Conservation (phyloP, 2,113 vertebrate genomes). For the Percina caprodes region DNA sequence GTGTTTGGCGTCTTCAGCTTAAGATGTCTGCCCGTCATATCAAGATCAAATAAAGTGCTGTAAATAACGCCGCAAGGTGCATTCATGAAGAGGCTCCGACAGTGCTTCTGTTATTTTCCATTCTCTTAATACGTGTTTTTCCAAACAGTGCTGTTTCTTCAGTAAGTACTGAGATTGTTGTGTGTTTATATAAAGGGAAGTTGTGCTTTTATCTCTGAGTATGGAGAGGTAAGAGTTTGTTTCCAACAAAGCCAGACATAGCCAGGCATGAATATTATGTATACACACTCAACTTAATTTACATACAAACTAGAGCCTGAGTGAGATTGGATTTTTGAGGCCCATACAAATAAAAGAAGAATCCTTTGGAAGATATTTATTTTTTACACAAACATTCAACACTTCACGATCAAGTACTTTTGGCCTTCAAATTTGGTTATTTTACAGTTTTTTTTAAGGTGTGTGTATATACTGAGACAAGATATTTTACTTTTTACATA, state of each 20-base stretch:
- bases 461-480: background rate
- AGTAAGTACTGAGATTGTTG: background rate
- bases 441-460: background rate
- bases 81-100: constrained; percentile 59
- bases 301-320: background rate
- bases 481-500: background rate
- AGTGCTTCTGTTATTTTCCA: constrained; percentile 35
- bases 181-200: background rate
- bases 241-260: background rate
- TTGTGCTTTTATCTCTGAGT: background rate
- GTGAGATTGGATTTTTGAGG: background rate
- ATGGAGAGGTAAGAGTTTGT: background rate
- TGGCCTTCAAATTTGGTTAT: background rate
- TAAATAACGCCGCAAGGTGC: constrained; percentile 84
- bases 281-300: background rate
- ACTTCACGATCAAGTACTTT: background rate
- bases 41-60: constrained; percentile 83
- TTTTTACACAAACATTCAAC: background rate
- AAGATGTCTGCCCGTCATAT: constrained; percentile 76
- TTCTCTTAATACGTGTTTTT: constrained; percentile 1
- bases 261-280: background rate
- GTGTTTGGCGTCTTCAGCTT: constrained; percentile 72
- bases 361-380: background rate
- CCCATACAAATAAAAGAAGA: background rate
- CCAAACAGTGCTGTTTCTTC: background rate